Conservation (phyloP, 2,113 vertebrate species). For the Corydoras maculifer region DNA sequence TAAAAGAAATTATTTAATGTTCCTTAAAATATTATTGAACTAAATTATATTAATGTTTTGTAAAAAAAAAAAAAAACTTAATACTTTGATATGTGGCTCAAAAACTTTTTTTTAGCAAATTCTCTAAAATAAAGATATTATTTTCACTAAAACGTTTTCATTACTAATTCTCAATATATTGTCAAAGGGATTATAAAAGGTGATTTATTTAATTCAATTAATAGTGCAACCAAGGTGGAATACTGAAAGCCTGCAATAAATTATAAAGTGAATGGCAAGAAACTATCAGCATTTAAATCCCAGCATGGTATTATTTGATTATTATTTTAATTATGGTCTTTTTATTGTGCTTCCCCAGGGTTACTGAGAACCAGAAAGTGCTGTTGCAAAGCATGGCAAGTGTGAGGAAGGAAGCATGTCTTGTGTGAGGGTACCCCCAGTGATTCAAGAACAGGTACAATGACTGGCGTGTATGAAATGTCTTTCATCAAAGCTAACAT, state of each 20-base stretch:
- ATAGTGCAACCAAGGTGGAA: slow-evolving; percentile 49
- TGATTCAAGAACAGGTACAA: slow-evolving; percentile 64
- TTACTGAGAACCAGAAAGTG: slow-evolving; percentile 31
- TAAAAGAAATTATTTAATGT: too few species aligned
- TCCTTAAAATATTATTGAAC: too few species aligned
- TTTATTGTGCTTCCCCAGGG: slow-evolving; percentile 54
- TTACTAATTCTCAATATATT: slow-evolving; percentile 48
- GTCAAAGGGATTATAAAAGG: slow-evolving; percentile 45
- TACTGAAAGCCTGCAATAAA: slow-evolving; percentile 42
- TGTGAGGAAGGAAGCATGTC: slow-evolving; percentile 40
- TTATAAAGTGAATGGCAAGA: slow-evolving; percentile 47
- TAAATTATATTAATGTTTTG: too few species aligned
- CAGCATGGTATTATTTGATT: slow-evolving; percentile 55
- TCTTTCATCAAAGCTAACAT: slow-evolving; percentile 70
- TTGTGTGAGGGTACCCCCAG: slow-evolving; percentile 57
- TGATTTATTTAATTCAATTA: slow-evolving; percentile 53
- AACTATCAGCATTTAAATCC: slow-evolving; percentile 31
- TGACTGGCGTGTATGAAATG: slow-evolving; percentile 60
- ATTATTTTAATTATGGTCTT: slow-evolving; percentile 53
- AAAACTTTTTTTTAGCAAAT: too few species aligned
- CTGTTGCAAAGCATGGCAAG: slow-evolving; percentile 35
- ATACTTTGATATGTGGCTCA: too few species aligned
- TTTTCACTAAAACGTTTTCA: slow-evolving; percentile 35
- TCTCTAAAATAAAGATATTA: neutral
- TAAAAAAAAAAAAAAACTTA: too few species aligned